phyloP scores from a whole-genome alignment of 2,888 invertebrate species.

The Eupithecia centaureata region DNA sequence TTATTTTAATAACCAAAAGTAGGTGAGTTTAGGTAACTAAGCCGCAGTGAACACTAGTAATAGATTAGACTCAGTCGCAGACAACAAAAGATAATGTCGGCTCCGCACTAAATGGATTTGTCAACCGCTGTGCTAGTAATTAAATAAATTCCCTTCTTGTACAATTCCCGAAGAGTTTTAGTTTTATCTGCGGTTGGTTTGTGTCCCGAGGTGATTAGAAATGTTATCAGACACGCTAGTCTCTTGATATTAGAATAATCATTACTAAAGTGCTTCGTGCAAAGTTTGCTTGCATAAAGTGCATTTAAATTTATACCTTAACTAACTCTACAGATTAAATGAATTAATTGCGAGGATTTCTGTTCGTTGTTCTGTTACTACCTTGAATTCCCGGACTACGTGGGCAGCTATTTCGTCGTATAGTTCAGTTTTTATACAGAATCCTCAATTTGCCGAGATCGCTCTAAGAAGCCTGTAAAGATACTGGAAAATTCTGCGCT shows the following conservation, averaged over 20 bases:
- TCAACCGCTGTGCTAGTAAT: conserved; percentile 77
- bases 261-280: conserved; percentile 24
- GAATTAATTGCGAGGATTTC: too few relatives aligned
- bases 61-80: conserved; percentile 79
- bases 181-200: conserved; percentile 48
- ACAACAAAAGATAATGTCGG: conserved; percentile 78
- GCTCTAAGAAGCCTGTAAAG: too few relatives aligned
- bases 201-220: conserved; percentile 36
- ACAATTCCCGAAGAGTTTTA: conserved; percentile 57
- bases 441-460: too few relatives aligned
- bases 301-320: too few relatives aligned
- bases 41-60: conserved; percentile 69
- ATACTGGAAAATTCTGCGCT: too few relatives aligned
- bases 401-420: too few relatives aligned
- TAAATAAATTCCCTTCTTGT: conserved; percentile 75
- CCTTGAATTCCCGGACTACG: too few relatives aligned
- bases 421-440: too few relatives aligned
- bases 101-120: conserved; percentile 76
- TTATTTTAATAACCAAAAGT: too few relatives aligned
- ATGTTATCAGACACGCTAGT: conserved; percentile 31
- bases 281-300: conserved; percentile 10
- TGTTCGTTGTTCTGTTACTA: too few relatives aligned
- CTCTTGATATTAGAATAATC: conserved; percentile 29
- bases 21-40: conserved; percentile 64
- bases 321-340: too few relatives aligned